Evolutionary conservation across 1,140 invertebrate species (phyloP).

Genomic region (Pissodes strobi): DNA sequence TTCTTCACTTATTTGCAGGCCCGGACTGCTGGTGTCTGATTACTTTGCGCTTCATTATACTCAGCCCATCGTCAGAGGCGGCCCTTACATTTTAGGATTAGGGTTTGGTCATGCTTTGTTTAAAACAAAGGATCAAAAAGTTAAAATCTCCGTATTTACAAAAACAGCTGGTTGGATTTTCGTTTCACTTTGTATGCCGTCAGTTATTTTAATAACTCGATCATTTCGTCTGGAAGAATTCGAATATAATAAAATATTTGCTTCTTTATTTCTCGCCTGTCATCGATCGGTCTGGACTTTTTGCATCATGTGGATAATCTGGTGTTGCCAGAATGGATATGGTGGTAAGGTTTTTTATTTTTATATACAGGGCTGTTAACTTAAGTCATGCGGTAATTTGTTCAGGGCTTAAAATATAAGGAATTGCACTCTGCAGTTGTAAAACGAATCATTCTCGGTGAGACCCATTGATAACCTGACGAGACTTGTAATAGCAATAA

Average conservation of each 20-base stretch:
- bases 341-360: conserved; percentile 20
- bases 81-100: conserved; percentile 41
- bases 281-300: conserved; percentile 40
- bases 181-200: conserved; percentile 31
- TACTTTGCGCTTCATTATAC: conserved; percentile 42
- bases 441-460: too few relatives aligned
- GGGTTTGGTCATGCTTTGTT: conserved; percentile 38
- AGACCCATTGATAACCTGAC: too few relatives aligned
- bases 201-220: conserved; percentile 29
- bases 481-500: too few relatives aligned
- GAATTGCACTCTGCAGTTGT: too few relatives aligned
- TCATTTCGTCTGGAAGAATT: conserved; percentile 40
- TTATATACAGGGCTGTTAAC: too few relatives aligned
- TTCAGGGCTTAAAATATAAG: too few relatives aligned
- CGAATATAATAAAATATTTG: conserved; percentile 35
- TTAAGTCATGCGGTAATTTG: too few relatives aligned
- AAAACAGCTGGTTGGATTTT: conserved; percentile 37
- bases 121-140: conserved; percentile 37
- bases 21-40: conserved; percentile 2
- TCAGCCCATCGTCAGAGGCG: conserved; percentile 35
- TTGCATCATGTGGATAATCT: conserved; percentile 41
- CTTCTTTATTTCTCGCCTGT: conserved; percentile 36
- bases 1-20: conserved; percentile 17
- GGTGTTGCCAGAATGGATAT: conserved; percentile 39
- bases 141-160: conserved; percentile 26